Base-by-base conservation (phyloP, 1,140 invertebrate genomes). In the Zaprionus capensis region DNA sequence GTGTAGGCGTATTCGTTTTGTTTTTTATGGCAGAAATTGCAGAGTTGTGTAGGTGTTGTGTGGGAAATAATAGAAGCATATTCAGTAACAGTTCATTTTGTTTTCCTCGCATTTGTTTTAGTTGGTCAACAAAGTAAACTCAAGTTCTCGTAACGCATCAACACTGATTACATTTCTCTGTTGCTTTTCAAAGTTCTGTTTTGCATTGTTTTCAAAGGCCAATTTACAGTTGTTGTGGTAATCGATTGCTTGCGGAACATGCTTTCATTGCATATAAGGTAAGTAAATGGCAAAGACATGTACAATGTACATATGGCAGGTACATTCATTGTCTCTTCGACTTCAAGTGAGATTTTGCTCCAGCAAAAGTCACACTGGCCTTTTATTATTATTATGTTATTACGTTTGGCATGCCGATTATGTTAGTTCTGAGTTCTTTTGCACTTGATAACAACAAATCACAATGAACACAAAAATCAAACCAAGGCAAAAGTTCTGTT, bases 31-130 rank as follows among this genome's bases (percentile, higher is more conserved):
- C 71, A 83, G 69, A 83, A 79, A 79, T 82, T 83, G 71, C 59
- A 74, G 66, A 74, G 63, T 65, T 76, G 55, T 63, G 57, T 78
- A 11, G 24, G 61, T 68, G 65, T 76, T 65, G 57, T 72, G 74
- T 78, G 85, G 88, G 84, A 91, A 91, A 91, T 86, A 91, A 91
- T 91, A 90, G 90, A 91, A 91, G 90, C 90, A 91, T 90, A 91
- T 91, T 91, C 84, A 91, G 82, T 91, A 91, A 86, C 80, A 85
- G 81, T 88, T 88, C 85, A 88, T 81, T 84, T 85, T 76, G 66
- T 24, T 62, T 87, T 84, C 81, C 49, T 69, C 80, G 64, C 70
- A 62, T 65, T 78, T 72, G 68, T 71, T 51, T 38, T 74, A 67
- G 82, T 86, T 69, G 76, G 79, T 80, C 81, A 82, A 83, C 67